Base-by-base conservation (phyloP, 2,888 invertebrate species). In the Dorcus hopei region DNA sequence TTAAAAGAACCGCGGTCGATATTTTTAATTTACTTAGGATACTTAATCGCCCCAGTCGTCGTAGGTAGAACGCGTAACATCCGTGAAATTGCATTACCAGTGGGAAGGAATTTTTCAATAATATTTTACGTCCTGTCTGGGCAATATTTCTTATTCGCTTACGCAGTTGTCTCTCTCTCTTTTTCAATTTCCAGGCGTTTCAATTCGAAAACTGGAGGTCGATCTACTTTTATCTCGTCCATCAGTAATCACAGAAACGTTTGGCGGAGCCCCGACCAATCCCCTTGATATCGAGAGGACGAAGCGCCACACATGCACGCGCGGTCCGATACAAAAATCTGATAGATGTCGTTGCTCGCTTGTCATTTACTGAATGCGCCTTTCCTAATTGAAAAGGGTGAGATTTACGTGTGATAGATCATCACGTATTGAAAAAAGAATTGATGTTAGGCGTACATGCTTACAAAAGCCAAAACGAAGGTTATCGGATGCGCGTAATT, bases 351-450 rank as follows among this genome's bases (percentile, higher is more conserved):
- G 26, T 33, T 33, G 58, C 53, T 56, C 63, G 62, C 65, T 61
- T 64, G 61, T 59, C 63, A 65, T 33, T 33, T 33, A 33, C 26
- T 33, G 5, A 33, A 33, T 33, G 26, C 26, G 26, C 26, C 60
- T 59, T 56, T 60, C 60, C 57, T 71, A 71, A 71, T 70, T 71
- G 71, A 71, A 71, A 71, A 70, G 65, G 65, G 66, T 81, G 82
- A 58, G 81, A 82, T 81, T 79, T 82, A 81, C 81, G 19, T 14
- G 82, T 83, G 83, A 83, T 83, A 83, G 83, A 80, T 83, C 26
- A 5, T 26, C 81, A 79, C 82, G 83, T 83, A 83, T 83, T 83
- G 83, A 83, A 83, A 83, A 83, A 45, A 19, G 14, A 14, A 11
- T 23, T 16, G 19, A 23, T 23, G 45, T 11, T 23, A 41, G 11